Conservation (phyloP, 2,888 invertebrate genomes). For the Corbicula japonica region DNA sequence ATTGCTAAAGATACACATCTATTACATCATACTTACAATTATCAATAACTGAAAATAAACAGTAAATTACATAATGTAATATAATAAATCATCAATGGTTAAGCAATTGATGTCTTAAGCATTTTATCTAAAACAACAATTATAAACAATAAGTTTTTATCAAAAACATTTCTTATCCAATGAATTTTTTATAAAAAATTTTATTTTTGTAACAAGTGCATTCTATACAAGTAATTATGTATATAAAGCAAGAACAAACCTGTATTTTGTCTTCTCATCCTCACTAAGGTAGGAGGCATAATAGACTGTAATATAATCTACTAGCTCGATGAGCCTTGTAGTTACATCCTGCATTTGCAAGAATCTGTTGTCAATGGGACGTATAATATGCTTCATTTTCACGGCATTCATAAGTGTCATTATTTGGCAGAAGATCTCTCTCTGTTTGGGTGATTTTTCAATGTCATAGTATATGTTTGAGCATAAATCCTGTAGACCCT, state of each 20-base stretch:
- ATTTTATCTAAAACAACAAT: too few species aligned
- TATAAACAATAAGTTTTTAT: too few species aligned
- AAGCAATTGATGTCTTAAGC: too few species aligned
- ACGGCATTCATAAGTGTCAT: not conserved
- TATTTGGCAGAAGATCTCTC: not conserved
- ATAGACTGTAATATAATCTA: not conserved
- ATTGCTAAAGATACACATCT: too few species aligned
- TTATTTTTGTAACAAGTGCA: too few species aligned
- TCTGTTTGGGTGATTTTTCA: not conserved
- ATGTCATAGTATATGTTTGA: not conserved
- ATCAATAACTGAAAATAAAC: too few species aligned
- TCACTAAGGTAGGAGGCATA: constrained; percentile 2
- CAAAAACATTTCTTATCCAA: too few species aligned
- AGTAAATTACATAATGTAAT: too few species aligned
- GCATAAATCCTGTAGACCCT: not conserved
- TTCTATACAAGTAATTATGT: too few species aligned
- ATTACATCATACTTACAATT: too few species aligned
- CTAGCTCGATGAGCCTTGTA: not conserved
- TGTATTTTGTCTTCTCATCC: not conserved
- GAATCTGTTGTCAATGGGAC: not conserved
- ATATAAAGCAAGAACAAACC: not conserved
- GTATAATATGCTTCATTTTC: not conserved
- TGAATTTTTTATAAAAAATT: too few species aligned
- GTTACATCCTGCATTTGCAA: constrained; percentile 1
- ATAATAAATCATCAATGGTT: too few species aligned